Percentiles rank a stretch among this genome's conserved stretches.
These are phyloP conservation scores for Gavialis gangeticus DNA, from an alignment of 2,113 vertebrate genomes.

Conservation along the genomic window DNA sequence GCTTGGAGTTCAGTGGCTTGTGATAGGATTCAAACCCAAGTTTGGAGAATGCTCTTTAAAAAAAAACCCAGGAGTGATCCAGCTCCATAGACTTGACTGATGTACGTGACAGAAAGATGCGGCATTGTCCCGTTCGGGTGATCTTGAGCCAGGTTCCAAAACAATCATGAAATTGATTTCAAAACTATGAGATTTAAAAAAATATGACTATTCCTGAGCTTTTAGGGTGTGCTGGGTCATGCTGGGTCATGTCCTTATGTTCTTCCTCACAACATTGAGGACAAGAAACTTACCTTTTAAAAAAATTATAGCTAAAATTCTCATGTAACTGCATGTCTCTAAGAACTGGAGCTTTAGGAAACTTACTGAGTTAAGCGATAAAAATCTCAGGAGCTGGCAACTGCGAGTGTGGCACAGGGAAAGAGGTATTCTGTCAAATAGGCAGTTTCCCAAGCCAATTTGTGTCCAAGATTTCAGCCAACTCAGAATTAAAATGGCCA, in stretches of 20 bases:
- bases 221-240: background rate
- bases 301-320: background rate
- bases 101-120: background rate
- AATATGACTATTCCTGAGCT: background rate
- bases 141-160: background rate
- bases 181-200: conserved; percentile 1
- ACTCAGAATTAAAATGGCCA: background rate
- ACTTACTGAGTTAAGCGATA: background rate
- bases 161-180: background rate
- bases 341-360: background rate
- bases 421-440: background rate
- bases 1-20: background rate
- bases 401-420: background rate
- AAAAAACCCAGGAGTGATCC: background rate
- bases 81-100: background rate
- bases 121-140: background rate
- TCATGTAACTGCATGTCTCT: background rate
- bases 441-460: background rate
- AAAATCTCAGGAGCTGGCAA: background rate
- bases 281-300: background rate
- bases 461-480: background rate
- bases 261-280: background rate
- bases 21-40: background rate
- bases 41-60: background rate
- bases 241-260: background rate